Conservation (phyloP, 2,888 invertebrate species). For the Pseudoips prasinana region DNA sequence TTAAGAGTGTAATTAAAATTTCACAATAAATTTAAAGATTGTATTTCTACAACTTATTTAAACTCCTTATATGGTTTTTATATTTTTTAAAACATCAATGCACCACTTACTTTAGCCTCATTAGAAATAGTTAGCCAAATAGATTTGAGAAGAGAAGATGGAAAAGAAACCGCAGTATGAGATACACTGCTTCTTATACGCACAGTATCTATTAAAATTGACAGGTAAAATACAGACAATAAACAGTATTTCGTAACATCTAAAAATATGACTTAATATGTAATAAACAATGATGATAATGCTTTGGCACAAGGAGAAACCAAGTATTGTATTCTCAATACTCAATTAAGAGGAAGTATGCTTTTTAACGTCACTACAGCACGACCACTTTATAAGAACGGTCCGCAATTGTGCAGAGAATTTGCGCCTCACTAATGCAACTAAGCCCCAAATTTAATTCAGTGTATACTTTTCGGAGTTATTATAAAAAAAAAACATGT, state of each 20-base stretch:
- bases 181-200: conserved; percentile 4
- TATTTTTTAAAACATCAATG: conserved; percentile 44
- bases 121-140: conserved; percentile 38
- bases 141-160: conserved; percentile 17
- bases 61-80: conserved; percentile 28
- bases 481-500: too few relatives aligned
- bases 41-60: conserved; percentile 25
- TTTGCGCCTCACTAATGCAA: too few relatives aligned
- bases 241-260: conserved; percentile 9
- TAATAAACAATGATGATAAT: too few relatives aligned
- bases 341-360: too few relatives aligned
- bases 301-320: too few relatives aligned
- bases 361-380: too few relatives aligned
- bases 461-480: too few relatives aligned
- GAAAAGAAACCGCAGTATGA: conserved; percentile 14
- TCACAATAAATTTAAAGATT: too few relatives aligned
- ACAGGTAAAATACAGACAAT: conserved; percentile 21
- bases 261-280: background rate
- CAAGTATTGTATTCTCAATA: too few relatives aligned
- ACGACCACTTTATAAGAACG: too few relatives aligned
- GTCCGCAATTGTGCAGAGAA: too few relatives aligned
- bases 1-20: background rate
- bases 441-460: too few relatives aligned
- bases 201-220: conserved; percentile 21
- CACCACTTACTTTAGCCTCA: conserved; percentile 46